phyloP scores from a whole-genome alignment of 2,113 vertebrate species.

The Pygoscelis adeliae region DNA sequence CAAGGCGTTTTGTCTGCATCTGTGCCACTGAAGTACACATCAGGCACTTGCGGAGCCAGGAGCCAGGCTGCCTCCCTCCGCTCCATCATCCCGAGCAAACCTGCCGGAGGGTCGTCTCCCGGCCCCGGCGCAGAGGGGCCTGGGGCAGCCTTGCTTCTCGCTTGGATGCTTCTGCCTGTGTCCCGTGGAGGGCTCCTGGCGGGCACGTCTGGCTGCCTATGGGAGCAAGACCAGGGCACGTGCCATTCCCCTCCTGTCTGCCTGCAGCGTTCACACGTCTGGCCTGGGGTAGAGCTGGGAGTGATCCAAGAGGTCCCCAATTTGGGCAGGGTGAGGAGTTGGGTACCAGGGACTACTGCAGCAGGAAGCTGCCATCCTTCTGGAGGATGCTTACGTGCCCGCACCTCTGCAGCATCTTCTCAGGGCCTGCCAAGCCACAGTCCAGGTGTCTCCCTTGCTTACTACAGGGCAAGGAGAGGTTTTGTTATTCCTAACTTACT shows the following conservation, averaged over 20 bases:
- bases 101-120: not conserved
- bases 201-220: fast-evolving
- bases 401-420: not conserved
- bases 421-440: not conserved
- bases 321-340: not conserved
- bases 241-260: fast-evolving
- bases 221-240: not conserved
- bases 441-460: not conserved
- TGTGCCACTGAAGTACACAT: not conserved
- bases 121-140: not conserved
- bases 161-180: not conserved
- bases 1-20: not conserved
- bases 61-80: not conserved
- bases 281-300: not conserved
- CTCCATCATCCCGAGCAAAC: not conserved
- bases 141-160: not conserved
- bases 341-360: not conserved
- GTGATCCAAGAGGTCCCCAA: not conserved
- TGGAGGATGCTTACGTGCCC: not conserved
- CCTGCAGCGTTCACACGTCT: not conserved
- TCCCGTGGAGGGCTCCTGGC: fast-evolving
- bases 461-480: not conserved
- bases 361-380: not conserved
- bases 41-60: not conserved
- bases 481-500: not conserved